Base-by-base conservation (phyloP, 1,140 invertebrate species). In the Holcopasites calliopsidis region DNA sequence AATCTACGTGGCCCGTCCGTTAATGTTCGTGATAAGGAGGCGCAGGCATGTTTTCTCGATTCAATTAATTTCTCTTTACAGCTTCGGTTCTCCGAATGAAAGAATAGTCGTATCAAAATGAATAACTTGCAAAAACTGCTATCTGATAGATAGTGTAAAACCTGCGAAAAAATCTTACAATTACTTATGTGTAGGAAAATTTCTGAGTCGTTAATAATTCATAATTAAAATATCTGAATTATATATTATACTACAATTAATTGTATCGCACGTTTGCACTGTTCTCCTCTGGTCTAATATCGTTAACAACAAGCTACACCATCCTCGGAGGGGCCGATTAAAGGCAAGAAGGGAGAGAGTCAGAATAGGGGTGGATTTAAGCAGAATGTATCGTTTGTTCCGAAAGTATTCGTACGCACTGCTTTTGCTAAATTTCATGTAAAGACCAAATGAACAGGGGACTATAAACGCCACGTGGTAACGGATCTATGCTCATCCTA, bases 41-140 rank as follows among this genome's bases (percentile, higher is more conserved):
- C 13, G 0, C 26, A 13, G 8, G 13, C 28, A 26, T 16, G 31
- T 50, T 54, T 26, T n/a, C 5, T 38, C 16, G n/a, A 38, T 47
- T 70, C 21, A 71, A 61, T 61, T 31, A 62, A 72, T 72, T 52
- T 33, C 23, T 72, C 62, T 72, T 38, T n/a, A 40, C 33, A 21
- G 44, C 40, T 13, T 3, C 7, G 23, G 28, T 28, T 21, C 21
- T 44, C 28, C 26, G 18, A 52, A 31, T 35, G 33, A 73, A 23
- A 16, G 13, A 6, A 31, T 31, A 28, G 23, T 16, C 11, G 23
- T 38, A 21, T 18, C 23, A 21, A 38, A 73, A 16, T 55, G n/a
- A 38, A 28, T 33, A 54, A 54, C 21, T 64, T 64, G 10, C 10
- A 64, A 4, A 21, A 42, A 62, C 16, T 54, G n/a, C n/a, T n/a